Evolutionary conservation across 2,113 vertebrate species (phyloP), one percentile per base, ranked within the genome.

Genomic region (Parus major): DNA sequence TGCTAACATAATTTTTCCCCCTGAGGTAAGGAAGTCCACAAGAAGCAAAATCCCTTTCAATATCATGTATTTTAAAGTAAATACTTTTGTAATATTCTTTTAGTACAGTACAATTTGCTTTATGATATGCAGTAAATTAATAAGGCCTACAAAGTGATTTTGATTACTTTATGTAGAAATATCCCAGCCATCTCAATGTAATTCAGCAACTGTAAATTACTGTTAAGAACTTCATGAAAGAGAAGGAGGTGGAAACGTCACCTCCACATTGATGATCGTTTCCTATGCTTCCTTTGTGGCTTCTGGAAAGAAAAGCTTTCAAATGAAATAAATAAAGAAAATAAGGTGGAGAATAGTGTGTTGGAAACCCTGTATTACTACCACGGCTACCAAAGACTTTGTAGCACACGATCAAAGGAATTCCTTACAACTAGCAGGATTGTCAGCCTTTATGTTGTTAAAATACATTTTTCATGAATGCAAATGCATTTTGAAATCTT

Each of bases 171-270:
- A 83, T 52, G 71, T 85, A 77, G 90, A 88, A 95, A 93, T 84
- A 95, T 86, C 80, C 87, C 82, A 93, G 94, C 66, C 57, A 69
- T 87, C 80, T 57, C 50, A 70, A 71, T 49, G 75, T 65, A 96
- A 94, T 87, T 57, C 82, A 94, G 82, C 35, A 77, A 96, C 90
- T 94, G 83, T 91, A 96, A 97, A 96, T 94, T 94, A 92, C 90
- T 77, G 77, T 87, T 96, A 95, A 94, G 86, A 96, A 82, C 64
- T 91, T 95, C 83, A 77, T 91, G 92, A 93, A 89, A 95, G 91
- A 96, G 82, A 86, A 95, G 85, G 91, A 96, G 96, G 70, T 70
- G 60, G 66, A 95, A 95, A 90, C 92, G 36, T 80, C 83, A 83
- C 53, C 63, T 86, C 59, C 57, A 81, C 42, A 47, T 2, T 53